Base-by-base conservation (phyloP, 2,797 vertebrate genomes). In the Propithecus deckenii region DNA sequence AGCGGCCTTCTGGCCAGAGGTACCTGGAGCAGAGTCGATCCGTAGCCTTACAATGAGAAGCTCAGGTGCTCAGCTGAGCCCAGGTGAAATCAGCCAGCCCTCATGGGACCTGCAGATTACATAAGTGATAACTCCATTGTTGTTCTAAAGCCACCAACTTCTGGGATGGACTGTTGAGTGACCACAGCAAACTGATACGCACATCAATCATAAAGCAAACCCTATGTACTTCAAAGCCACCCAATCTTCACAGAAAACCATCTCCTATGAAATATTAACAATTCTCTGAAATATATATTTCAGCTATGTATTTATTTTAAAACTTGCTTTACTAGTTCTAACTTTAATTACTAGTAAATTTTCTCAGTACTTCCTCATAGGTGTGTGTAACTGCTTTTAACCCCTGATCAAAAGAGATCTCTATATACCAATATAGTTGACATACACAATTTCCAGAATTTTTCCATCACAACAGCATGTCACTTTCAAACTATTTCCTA, bases 11-110 rank as follows among this genome's bases (percentile, higher is more conserved):
- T 28, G 20, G 1, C 35, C 75, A 43, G 87, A 41, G 4, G 41
- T 20, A 9, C 0, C 3, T 7, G 63, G 32, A 15, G 4, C 9
- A 46, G 28, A 20, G 18, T 0, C 1, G 6, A 67, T 4, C 6
- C 3, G 4, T 6, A 22, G 43, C 25, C 9, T 28, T 38, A 55
- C 28, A 25, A 0, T 0, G 22, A 78, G 84, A 48, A 71, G 28
- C 57, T 7, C 4, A 79, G 7, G 38, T 3, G n/a, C 20, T 72
- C n/a, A 4, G 32, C 2, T 35, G 72, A 61, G 55, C 61, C 30
- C 7, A 43, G 46, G 23, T 35, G 46, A 55, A 46, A 38, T 1
- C 13, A 48, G 76, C n/a, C 52, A 69, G 43, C 15, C 20, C 32
- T 17, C 43, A 23, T 0, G 48, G 9, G 48, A 67, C 25, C 41